A percentile compares a stretch with the other conserved stretches of the same genome.
phyloP scores from a whole-genome alignment of 2,888 invertebrate species.

The Xestia rhomboidea region DNA sequence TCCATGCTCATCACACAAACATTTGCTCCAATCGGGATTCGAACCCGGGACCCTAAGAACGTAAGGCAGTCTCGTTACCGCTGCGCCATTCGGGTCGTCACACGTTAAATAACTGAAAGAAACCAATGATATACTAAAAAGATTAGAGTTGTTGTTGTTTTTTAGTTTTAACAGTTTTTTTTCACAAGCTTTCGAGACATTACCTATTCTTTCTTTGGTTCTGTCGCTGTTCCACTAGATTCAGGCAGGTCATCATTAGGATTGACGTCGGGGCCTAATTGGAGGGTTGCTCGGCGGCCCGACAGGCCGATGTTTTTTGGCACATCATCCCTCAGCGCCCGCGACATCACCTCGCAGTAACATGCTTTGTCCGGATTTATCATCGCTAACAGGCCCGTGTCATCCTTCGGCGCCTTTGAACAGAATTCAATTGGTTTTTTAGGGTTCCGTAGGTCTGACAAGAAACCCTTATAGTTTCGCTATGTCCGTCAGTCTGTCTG shows the following conservation, averaged over 20 bases:
- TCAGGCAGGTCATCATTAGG: not conserved
- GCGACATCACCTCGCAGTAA: conserved; percentile 74
- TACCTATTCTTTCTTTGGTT: not conserved
- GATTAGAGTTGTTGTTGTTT: no score
- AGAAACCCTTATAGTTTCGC: no score
- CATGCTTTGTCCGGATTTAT: conserved; percentile 69
- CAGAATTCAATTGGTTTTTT: not conserved
- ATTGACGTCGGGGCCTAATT: not conserved
- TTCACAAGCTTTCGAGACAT: not conserved
- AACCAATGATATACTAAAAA: not conserved
- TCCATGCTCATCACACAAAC: no score
- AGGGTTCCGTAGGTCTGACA: no score
- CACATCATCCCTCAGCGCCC: conserved; percentile 71
- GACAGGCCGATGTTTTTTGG: conserved; percentile 71
- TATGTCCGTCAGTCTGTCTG: no score
- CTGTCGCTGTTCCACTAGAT: not conserved
- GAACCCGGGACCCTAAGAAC: no score
- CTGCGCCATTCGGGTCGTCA: no score
- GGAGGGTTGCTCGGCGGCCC: conserved; percentile 37
- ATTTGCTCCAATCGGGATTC: no score
- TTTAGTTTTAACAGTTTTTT: not conserved
- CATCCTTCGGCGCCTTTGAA: conserved; percentile 9
- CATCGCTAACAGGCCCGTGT: conserved; percentile 64
- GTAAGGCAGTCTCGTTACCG: no score
- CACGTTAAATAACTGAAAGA: conserved; percentile 9